phyloP scores from a whole-genome alignment of 2,888 invertebrate species.

The Chrysolina haemoptera region DNA sequence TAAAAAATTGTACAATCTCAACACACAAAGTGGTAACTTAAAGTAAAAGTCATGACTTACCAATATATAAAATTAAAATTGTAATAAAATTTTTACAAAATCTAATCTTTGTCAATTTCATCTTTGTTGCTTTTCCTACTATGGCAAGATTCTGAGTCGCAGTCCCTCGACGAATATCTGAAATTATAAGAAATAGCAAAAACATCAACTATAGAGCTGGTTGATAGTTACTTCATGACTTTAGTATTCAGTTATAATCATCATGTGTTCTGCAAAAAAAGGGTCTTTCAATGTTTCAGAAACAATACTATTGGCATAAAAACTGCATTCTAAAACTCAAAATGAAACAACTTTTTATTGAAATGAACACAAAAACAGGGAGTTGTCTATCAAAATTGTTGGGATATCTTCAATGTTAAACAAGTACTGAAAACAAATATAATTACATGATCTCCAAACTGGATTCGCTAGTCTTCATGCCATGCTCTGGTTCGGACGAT shows the following conservation, averaged over 20 bases:
- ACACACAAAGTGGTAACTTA: constrained; percentile 23
- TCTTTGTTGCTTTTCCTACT: constrained; percentile 59
- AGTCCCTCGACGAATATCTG: constrained; percentile 60
- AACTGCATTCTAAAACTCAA: background rate
- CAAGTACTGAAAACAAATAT: constrained; percentile 26
- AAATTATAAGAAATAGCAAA: constrained; percentile 40
- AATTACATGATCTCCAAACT: constrained; percentile 82
- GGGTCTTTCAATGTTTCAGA: background rate
- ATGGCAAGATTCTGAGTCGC: constrained; percentile 58
- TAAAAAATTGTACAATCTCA: constrained; percentile 24
- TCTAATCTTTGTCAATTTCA: constrained; percentile 52
- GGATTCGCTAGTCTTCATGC: constrained; percentile 83
- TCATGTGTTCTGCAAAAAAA: constrained; percentile 45
- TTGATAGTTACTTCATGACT: constrained; percentile 34
- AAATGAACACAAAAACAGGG: constrained; percentile 11
- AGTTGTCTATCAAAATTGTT: too few relatives aligned
- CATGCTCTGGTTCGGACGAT: constrained; percentile 80
- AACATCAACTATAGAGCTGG: background rate
- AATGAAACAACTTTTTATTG: background rate
- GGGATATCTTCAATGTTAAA: background rate
- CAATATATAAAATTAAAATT: constrained; percentile 19
- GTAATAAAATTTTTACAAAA: constrained; percentile 5
- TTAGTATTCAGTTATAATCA: constrained; percentile 31
- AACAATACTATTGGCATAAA: background rate
- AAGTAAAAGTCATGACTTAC: constrained; percentile 25